Conservation (phyloP, 2,888 invertebrate species). For the Leptopterna dolabrata region DNA sequence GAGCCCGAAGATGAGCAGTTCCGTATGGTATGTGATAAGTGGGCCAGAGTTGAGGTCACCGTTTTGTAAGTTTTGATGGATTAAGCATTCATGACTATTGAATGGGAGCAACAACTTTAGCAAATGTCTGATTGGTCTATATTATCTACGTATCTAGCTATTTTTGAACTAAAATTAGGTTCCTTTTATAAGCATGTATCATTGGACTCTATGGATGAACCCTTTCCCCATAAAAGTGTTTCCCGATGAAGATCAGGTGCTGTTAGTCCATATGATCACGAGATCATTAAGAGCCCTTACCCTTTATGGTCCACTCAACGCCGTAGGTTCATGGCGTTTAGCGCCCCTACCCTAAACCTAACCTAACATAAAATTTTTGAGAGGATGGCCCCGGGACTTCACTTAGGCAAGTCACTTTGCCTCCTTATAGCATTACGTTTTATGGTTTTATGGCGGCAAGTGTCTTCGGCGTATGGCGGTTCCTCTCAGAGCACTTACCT, state of each 20-base stretch:
- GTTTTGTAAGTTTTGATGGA: too few relatives aligned
- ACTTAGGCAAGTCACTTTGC: background rate
- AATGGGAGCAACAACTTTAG: too few relatives aligned
- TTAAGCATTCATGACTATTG: too few relatives aligned
- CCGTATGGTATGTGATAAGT: too few relatives aligned
- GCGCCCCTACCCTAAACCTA: too few relatives aligned
- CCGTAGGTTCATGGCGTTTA: background rate
- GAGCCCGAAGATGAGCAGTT: too few relatives aligned
- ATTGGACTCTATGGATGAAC: background rate
- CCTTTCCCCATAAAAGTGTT: background rate
- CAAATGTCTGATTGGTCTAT: too few relatives aligned
- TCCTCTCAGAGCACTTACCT: background rate
- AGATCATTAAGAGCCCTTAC: background rate
- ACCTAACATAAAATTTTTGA: background rate
- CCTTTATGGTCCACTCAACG: constrained; percentile 20
- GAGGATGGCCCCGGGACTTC: background rate
- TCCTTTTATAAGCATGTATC: background rate
- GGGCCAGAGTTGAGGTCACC: too few relatives aligned
- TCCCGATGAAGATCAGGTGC: background rate
- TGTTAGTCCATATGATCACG: background rate
- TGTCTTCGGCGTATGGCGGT: background rate
- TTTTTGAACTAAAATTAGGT: background rate
- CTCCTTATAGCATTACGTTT: background rate
- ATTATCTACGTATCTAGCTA: too few relatives aligned
- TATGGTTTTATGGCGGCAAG: background rate